Conservation (phyloP, 2,888 invertebrate species). For the Andrena haemorrhoa region DNA sequence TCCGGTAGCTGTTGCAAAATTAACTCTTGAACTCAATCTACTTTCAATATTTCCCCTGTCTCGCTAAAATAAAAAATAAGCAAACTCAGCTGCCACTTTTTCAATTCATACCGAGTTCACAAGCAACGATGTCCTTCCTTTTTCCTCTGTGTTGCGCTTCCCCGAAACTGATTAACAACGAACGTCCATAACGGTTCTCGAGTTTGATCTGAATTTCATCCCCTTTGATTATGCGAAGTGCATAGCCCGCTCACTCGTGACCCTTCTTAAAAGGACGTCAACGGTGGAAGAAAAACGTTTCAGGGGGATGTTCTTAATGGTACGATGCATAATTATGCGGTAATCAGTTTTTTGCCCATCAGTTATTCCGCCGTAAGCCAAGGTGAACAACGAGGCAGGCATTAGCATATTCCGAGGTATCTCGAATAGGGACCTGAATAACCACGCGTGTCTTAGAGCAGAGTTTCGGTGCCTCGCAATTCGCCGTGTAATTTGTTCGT, state of each 20-base stretch:
- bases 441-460: slow-evolving; percentile 34
- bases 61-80: neutral
- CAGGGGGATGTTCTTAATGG: slow-evolving; percentile 43
- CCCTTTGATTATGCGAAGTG: slow-evolving; percentile 10
- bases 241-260: neutral
- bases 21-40: no score
- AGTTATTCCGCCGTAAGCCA: slow-evolving; percentile 50
- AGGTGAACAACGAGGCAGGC: slow-evolving; percentile 31
- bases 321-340: slow-evolving; percentile 65
- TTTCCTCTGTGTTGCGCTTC: neutral
- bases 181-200: slow-evolving; percentile 29
- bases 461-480: slow-evolving; percentile 53
- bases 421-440: slow-evolving; percentile 39
- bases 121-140: neutral
- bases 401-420: slow-evolving; percentile 60
- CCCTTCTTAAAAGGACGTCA: slow-evolving; percentile 7
- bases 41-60: no score
- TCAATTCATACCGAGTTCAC: neutral
- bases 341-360: slow-evolving; percentile 63
- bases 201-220: slow-evolving; percentile 14
- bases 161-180: slow-evolving; percentile 5
- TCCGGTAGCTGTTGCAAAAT: slow-evolving; percentile 16
- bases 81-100: no score
- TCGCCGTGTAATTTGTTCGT: slow-evolving; percentile 76
- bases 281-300: slow-evolving; percentile 31